Conservation (phyloP, 2,888 invertebrate genomes). For the Tenthredo amoena region DNA sequence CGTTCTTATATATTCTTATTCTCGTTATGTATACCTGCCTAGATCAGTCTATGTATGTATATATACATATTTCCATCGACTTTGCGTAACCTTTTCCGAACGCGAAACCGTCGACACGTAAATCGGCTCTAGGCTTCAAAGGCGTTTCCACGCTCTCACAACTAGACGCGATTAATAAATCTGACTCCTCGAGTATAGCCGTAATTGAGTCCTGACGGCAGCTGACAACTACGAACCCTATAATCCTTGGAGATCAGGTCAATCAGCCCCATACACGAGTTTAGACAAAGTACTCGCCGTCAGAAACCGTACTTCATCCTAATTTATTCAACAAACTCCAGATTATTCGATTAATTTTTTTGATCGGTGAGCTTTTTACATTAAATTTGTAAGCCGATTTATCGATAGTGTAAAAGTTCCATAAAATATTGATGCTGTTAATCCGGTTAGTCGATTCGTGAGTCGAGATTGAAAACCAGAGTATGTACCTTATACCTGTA, state of each 20-base stretch:
- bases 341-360: neutral
- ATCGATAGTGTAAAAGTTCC: neutral
- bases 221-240: conserved; percentile 10
- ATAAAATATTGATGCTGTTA: neutral
- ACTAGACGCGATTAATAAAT: conserved; percentile 30
- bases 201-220: conserved; percentile 14
- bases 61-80: neutral
- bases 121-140: conserved; percentile 41
- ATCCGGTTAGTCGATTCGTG: neutral
- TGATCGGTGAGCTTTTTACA: neutral
- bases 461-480: conserved; percentile 29
- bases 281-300: neutral
- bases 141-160: conserved; percentile 33
- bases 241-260: neutral
- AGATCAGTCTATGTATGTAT: neutral
- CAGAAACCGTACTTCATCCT: neutral
- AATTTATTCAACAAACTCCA: neutral
- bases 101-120: conserved; percentile 31
- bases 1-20: neutral
- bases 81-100: conserved; percentile 48
- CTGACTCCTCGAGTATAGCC: neutral
- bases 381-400: neutral
- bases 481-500: neutral
- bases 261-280: neutral
- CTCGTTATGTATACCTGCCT: neutral